Evolutionary conservation across 2,113 vertebrate species (phyloP).

Genomic region (Manacus vitellinus): DNA sequence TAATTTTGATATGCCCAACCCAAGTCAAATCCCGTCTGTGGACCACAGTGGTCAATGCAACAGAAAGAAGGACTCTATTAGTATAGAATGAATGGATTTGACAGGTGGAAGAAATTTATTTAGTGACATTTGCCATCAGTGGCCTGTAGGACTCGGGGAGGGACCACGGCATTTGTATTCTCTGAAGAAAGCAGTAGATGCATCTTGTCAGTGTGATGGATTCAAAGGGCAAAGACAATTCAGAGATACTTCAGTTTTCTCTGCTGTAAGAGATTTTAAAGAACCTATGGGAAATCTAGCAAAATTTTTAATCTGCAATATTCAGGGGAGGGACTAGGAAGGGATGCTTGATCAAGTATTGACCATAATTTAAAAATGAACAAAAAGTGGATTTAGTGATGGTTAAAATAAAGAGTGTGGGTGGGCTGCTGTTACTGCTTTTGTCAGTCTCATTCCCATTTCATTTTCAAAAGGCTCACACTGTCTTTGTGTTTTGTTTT

Average conservation of each 20-base stretch:
- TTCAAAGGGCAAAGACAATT: neutral
- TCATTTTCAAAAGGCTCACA: neutral
- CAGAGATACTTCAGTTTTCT: neutral
- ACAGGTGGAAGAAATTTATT: neutral
- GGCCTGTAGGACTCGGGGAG: neutral
- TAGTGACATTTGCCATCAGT: neutral
- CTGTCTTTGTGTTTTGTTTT: neutral
- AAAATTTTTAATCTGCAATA: neutral
- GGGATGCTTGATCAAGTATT: neutral
- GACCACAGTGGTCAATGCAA: neutral
- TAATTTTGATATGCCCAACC: neutral
- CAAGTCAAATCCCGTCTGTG: neutral
- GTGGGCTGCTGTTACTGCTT: neutral
- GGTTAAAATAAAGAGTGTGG: neutral
- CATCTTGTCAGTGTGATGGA: neutral
- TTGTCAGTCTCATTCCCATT: neutral
- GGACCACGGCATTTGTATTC: neutral
- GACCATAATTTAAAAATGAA: neutral
- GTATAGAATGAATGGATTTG: neutral
- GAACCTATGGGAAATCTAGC: neutral
- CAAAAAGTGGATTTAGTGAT: neutral
- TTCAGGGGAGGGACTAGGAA: neutral
- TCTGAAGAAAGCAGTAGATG: neutral
- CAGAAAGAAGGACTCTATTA: neutral
- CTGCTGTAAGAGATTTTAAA: neutral